A percentile compares a stretch with the other conserved stretches of the same genome.
These are phyloP conservation scores for Sphecodes monilicornis DNA, from an alignment of 2,888 invertebrate species.

Conservation along the genomic window DNA sequence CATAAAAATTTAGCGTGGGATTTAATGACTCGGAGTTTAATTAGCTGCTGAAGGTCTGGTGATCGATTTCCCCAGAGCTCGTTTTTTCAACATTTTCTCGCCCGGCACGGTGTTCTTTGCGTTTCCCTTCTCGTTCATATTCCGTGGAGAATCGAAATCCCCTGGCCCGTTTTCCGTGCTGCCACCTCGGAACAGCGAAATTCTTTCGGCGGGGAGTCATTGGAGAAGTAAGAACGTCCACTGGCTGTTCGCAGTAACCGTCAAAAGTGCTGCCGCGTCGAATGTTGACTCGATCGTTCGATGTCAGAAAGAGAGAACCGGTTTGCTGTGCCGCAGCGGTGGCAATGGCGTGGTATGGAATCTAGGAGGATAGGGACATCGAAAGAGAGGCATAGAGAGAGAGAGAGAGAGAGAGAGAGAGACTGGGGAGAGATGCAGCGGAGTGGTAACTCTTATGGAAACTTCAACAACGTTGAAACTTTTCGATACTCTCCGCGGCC, in stretches of 20 bases:
- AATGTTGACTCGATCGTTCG: constrained; percentile 54
- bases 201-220: constrained; percentile 55
- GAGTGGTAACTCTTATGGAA: constrained; percentile 65
- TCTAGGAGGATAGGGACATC: constrained; percentile 16
- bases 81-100: constrained; percentile 53
- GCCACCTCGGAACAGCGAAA: constrained; percentile 52
- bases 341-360: constrained; percentile 48
- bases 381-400: not conserved
- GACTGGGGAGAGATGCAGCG: constrained; percentile 32
- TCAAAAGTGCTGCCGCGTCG: constrained; percentile 48
- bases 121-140: constrained; percentile 46
- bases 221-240: constrained; percentile 35
- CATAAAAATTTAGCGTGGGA: constrained; percentile 75
- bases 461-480: constrained; percentile 61
- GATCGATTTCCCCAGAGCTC: constrained; percentile 79
- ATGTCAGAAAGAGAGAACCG: constrained; percentile 30
- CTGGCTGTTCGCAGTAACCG: constrained; percentile 50
- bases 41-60: constrained; percentile 80
- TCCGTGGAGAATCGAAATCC: constrained; percentile 56
- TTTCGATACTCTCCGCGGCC: constrained; percentile 60
- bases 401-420: not conserved
- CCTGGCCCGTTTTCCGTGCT: constrained; percentile 24
- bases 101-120: constrained; percentile 20
- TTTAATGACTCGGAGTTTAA: constrained; percentile 83
- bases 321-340: constrained; percentile 37